phyloP scores from a whole-genome alignment of 2,113 vertebrate genomes.

The Romanogobio albipinnatus region DNA sequence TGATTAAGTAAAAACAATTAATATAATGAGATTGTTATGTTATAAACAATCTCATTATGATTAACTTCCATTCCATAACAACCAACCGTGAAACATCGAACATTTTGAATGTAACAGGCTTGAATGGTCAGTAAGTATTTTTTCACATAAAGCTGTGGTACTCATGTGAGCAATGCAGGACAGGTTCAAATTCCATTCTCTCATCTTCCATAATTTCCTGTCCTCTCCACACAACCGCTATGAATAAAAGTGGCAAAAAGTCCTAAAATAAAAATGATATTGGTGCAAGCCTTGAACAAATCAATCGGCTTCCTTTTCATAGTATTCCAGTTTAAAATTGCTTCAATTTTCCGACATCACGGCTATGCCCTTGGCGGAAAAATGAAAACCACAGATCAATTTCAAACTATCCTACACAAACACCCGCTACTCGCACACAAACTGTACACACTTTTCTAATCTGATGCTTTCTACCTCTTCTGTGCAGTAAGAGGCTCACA shows the following conservation, averaged over 20 bases:
- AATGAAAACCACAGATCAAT: conserved; percentile 34
- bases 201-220: conserved; percentile 5
- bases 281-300: conserved; percentile 23
- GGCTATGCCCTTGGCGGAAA: conserved; percentile 27
- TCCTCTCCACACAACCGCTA: not conserved
- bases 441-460: conserved; percentile 20
- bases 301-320: conserved; percentile 14
- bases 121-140: not conserved
- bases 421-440: conserved; percentile 4
- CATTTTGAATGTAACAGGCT: not conserved
- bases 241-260: not conserved
- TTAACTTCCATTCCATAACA: not conserved
- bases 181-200: not conserved
- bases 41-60: conserved; percentile 7
- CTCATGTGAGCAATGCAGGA: not conserved
- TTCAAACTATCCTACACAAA: conserved; percentile 14
- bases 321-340: conserved; percentile 28
- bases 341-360: conserved; percentile 13
- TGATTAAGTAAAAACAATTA: not conserved
- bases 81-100: not conserved
- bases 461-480: conserved; percentile 30
- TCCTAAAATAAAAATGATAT: conserved; percentile 5
- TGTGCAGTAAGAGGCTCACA: conserved; percentile 13
- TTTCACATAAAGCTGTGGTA: not conserved
- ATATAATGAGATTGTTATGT: not conserved